Evolutionary conservation across 2,888 invertebrate genomes (phyloP).

Genomic region (Plebejus argus): DNA sequence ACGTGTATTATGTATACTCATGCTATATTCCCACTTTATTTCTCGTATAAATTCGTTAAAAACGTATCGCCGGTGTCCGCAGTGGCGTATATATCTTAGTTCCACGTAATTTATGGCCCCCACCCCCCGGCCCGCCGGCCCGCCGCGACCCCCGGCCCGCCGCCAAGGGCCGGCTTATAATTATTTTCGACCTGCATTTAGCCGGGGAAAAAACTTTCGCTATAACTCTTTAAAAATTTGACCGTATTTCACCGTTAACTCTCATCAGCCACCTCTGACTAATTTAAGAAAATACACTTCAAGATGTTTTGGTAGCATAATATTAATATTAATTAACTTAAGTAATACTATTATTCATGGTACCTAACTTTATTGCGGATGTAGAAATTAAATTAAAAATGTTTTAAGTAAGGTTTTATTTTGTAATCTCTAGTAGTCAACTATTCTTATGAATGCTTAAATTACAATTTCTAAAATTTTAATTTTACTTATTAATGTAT

Average conservation of each 20-base stretch:
- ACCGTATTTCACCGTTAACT: background rate
- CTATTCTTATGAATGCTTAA: too few species aligned
- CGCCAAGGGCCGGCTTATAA: slow-evolving; percentile 7
- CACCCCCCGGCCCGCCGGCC: background rate
- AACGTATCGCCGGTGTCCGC: slow-evolving; percentile 18
- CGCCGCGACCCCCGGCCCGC: background rate
- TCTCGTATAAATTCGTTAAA: slow-evolving; percentile 17
- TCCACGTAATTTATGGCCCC: background rate
- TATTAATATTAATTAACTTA: too few species aligned
- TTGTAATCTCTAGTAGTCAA: too few species aligned
- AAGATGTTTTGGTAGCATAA: background rate
- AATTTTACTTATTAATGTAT: too few species aligned
- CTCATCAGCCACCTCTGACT: background rate
- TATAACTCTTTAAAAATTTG: slow-evolving; percentile 15
- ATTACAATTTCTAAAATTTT: too few species aligned
- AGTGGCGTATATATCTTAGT: slow-evolving; percentile 24
- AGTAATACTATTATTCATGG: too few species aligned
- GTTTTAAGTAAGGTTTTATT: too few species aligned
- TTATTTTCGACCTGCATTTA: slow-evolving; percentile 21
- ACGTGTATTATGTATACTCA: background rate
- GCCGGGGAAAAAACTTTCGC: background rate
- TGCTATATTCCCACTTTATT: background rate
- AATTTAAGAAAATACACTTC: background rate
- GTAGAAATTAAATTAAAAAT: too few species aligned
- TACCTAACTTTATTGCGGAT: too few species aligned